phyloP scores from a whole-genome alignment of 2,797 vertebrate species.

The Phalloptychus januarius region DNA sequence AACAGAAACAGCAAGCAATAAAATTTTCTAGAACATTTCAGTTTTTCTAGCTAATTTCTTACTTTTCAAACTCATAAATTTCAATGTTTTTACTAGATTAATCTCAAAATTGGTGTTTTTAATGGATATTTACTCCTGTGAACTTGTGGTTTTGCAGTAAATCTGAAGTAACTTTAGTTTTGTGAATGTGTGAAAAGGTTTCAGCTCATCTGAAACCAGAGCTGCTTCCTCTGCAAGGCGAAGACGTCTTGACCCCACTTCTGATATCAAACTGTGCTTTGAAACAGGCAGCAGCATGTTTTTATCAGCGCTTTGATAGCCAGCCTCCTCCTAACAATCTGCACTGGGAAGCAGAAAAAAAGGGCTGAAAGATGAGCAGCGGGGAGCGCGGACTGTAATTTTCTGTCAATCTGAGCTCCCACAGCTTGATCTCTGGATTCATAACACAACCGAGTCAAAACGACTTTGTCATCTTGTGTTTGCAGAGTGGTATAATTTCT shows the following conservation, averaged over 20 bases:
- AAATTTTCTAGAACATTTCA: background rate
- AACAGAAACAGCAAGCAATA: background rate
- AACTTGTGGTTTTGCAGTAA: background rate
- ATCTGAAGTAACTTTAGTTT: background rate
- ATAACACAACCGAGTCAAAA: slow-evolving; percentile 7
- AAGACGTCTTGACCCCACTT: background rate
- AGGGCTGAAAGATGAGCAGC: background rate
- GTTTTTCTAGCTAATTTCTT: no score
- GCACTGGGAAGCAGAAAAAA: background rate
- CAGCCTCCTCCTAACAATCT: background rate
- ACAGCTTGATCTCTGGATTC: background rate
- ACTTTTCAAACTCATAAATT: no score
- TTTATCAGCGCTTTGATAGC: background rate
- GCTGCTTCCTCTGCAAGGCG: background rate
- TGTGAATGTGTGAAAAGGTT: background rate
- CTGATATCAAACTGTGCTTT: slow-evolving; percentile 17
- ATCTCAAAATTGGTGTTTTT: no score
- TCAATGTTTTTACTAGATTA: no score
- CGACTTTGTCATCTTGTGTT: background rate
- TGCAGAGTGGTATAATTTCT: background rate
- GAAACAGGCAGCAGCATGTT: background rate
- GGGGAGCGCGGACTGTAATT: background rate
- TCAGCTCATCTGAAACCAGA: slow-evolving; percentile 6
- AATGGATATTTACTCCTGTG: background rate
- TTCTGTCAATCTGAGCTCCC: background rate